Conservation (phyloP, 2,888 invertebrate species). For the Anthophora plumipes region DNA sequence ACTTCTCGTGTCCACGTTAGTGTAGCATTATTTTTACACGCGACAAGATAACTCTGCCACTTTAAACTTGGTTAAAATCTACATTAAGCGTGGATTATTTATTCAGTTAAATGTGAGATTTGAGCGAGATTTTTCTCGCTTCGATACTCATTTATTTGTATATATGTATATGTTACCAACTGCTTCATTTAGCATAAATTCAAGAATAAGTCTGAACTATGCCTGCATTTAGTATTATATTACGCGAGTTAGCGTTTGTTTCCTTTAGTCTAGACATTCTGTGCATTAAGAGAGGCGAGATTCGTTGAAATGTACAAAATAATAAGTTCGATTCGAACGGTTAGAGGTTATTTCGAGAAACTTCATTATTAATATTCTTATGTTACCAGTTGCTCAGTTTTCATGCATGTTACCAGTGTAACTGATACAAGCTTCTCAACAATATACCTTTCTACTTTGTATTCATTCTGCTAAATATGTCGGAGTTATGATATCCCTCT, state of each 20-base stretch:
- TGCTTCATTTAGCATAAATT: slow-evolving; percentile 19
- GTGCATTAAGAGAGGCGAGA: slow-evolving; percentile 5
- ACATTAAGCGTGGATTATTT: slow-evolving; percentile 6
- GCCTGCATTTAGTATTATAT: slow-evolving; percentile 30
- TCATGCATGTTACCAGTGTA: too few relatives aligned
- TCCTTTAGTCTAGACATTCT: slow-evolving; percentile 13
- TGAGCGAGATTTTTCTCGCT: not conserved
- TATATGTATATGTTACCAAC: not conserved
- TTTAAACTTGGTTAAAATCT: not conserved
- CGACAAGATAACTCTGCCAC: not conserved
- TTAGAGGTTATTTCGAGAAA: too few relatives aligned
- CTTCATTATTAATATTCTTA: too few relatives aligned
- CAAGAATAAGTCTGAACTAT: not conserved
- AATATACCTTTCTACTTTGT: too few relatives aligned
- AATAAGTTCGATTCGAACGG: too few relatives aligned
- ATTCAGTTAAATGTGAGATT: slow-evolving; percentile 1
- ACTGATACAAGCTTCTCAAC: too few relatives aligned
- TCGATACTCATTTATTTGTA: too few relatives aligned
- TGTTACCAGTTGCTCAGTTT: too few relatives aligned
- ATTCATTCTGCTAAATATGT: too few relatives aligned
- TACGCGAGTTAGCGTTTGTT: slow-evolving; percentile 28
- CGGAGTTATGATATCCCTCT: too few relatives aligned
- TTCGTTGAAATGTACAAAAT: too few relatives aligned
- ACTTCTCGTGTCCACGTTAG: slow-evolving; percentile 17
- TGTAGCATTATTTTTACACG: slow-evolving; percentile 19